These are phyloP conservation scores for Euzophera pinguis DNA, from an alignment of 2,888 invertebrate genomes.

Conservation along the genomic window DNA sequence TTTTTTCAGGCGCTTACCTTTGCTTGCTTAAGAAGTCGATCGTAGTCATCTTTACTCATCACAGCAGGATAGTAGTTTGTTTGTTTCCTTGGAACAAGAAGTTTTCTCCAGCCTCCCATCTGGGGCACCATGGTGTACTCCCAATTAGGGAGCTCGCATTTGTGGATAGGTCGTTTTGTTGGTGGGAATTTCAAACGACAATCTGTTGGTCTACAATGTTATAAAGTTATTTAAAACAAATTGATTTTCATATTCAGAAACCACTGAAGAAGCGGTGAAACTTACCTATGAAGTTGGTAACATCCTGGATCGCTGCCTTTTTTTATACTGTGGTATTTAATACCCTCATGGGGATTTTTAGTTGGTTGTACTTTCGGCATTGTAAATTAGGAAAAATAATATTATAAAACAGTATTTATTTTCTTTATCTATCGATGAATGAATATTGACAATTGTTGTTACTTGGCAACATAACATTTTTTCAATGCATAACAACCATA, in stretches of 20 bases:
- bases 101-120: conserved; percentile 55
- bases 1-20: conserved; percentile 48
- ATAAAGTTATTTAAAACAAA: background rate
- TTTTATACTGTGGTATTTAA: conserved; percentile 51
- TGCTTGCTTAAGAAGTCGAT: conserved; percentile 80
- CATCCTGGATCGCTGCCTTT: conserved; percentile 60
- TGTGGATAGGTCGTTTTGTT: conserved; percentile 61
- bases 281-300: conserved; percentile 64
- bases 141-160: conserved; percentile 51
- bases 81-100: conserved; percentile 73
- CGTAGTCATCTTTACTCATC: conserved; percentile 80
- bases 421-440: background rate
- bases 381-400: conserved; percentile 26
- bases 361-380: conserved; percentile 51
- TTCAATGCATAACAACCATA: conserved; percentile 11
- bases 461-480: conserved; percentile 26
- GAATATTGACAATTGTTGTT: conserved; percentile 20
- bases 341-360: conserved; percentile 49
- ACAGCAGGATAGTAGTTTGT: conserved; percentile 80
- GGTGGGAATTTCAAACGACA: conserved; percentile 68
- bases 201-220: conserved; percentile 55
- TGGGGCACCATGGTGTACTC: conserved; percentile 53
- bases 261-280: too few relatives aligned
- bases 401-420: background rate
- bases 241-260: too few relatives aligned